These are phyloP conservation scores for Choloepus hoffmanni DNA, from an alignment of 2,113 vertebrate species.

Conservation along the genomic window DNA sequence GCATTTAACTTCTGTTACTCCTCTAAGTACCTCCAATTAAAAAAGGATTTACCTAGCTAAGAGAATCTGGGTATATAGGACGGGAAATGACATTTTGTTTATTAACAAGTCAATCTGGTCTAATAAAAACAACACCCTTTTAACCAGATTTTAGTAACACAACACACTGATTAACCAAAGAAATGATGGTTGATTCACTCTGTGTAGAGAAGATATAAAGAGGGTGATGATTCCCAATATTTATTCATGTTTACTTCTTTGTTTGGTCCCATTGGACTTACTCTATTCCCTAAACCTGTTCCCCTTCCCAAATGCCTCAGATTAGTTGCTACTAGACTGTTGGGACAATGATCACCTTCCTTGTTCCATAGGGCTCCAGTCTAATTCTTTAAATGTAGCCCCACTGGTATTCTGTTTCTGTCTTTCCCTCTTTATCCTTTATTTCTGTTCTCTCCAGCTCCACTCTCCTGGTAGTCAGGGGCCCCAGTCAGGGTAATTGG, in stretches of 20 bases:
- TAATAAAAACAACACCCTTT: neutral
- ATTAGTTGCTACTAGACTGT: neutral
- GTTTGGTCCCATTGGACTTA: neutral
- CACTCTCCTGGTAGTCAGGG: neutral
- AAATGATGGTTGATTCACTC: neutral
- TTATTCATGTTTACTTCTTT: neutral
- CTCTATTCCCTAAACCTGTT: neutral
- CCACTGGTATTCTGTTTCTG: neutral
- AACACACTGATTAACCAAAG: constrained; percentile 1
- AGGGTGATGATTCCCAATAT: neutral
- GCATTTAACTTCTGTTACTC: neutral
- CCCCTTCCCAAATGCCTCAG: neutral
- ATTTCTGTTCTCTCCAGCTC: neutral
- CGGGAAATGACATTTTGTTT: neutral
- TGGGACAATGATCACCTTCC: neutral
- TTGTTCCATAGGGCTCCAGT: neutral
- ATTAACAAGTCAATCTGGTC: constrained; percentile 27
- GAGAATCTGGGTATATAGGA: neutral
- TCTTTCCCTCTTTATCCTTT: neutral
- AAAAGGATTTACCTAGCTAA: neutral
- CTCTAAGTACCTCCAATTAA: neutral
- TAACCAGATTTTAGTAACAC: neutral
- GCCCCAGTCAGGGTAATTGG: neutral
- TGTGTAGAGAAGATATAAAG: neutral
- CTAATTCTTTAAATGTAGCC: neutral